Base-by-base conservation (phyloP, 1,140 invertebrate species). In the Globodera ellingtonae region DNA sequence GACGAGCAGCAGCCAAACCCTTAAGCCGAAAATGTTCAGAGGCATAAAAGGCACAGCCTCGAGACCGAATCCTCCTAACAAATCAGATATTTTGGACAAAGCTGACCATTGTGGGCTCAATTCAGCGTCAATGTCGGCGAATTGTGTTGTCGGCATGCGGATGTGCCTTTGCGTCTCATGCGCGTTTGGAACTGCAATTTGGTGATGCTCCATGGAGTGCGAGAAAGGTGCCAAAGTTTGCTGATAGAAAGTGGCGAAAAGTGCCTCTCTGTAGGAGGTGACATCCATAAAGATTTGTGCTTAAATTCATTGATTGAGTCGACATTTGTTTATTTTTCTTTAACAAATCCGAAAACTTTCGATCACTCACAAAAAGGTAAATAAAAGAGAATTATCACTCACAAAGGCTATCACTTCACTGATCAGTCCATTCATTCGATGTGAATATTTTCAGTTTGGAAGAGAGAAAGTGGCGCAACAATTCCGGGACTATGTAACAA, bases 1-100 rank as follows among this genome's bases (percentile, higher is more conserved):
- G 47, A 71, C 79, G 9, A 81, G 78, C 46, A 79, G 35, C 56
- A 75, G 48, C 69, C 67, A 79, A 47, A 79, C 10, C 78, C 78
- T 79, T 15, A 65, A 44, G n/a, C 46, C 13, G 65, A 9, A 56
- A 56, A 62, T 65, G 46, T 13, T 66, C 24, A 62, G 15, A n/a
- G 59, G 5, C 18, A 18, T 62, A 1, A 7, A 52, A 52, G 50
- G 7, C 50, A 52, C 50, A 9, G 4, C 47, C 5, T 59, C 21
- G 65, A 50, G 56, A 21, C 35, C 35, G 35, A 52, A 24, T 75
- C 21, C 24, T 75, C 18, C n/a, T 10, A 48, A 47, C 35, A 46
- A 24, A 72, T 3, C 48, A 35, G 59, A 56, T 50, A 75, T 66
- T 75, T 15, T 67, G 73, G 73, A 18, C 56, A 13, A 47, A 56